phyloP scores from a whole-genome alignment of 2,888 invertebrate species.

The Trichogramma evanescens region DNA sequence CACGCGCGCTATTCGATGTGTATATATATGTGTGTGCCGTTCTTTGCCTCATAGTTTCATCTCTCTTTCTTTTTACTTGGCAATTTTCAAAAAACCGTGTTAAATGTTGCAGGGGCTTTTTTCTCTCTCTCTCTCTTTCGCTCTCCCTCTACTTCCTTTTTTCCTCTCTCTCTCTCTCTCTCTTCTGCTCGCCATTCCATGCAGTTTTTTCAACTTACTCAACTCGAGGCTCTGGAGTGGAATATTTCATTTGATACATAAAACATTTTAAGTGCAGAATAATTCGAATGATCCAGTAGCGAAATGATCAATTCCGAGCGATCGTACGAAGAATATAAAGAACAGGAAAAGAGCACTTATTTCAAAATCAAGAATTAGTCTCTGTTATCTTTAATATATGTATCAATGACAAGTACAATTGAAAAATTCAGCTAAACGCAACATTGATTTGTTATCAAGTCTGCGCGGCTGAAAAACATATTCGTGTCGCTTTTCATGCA shows the following conservation, averaged over 20 bases:
- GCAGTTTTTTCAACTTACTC: too few relatives aligned
- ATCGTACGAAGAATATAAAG: background rate
- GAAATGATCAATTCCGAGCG: background rate
- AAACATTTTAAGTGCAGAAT: background rate
- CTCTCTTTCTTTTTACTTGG: too few relatives aligned
- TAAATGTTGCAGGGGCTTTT: too few relatives aligned
- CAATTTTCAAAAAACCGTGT: too few relatives aligned
- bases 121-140: background rate
- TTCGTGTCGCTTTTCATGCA: background rate
- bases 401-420: background rate
- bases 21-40: background rate
- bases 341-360: background rate
- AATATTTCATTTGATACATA: background rate
- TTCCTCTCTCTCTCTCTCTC: too few relatives aligned
- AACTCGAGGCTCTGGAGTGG: background rate
- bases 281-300: background rate
- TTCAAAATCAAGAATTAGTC: background rate
- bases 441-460: background rate
- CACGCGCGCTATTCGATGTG: background rate
- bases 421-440: background rate
- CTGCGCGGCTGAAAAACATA: background rate
- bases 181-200: too few relatives aligned
- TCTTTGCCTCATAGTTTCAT: background rate
- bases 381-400: background rate
- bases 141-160: background rate